Percentiles rank a stretch among this genome's conserved stretches.
Evolutionary conservation across 2,888 invertebrate genomes (phyloP).

Genomic region (Chrysomela aeneicollis): DNA sequence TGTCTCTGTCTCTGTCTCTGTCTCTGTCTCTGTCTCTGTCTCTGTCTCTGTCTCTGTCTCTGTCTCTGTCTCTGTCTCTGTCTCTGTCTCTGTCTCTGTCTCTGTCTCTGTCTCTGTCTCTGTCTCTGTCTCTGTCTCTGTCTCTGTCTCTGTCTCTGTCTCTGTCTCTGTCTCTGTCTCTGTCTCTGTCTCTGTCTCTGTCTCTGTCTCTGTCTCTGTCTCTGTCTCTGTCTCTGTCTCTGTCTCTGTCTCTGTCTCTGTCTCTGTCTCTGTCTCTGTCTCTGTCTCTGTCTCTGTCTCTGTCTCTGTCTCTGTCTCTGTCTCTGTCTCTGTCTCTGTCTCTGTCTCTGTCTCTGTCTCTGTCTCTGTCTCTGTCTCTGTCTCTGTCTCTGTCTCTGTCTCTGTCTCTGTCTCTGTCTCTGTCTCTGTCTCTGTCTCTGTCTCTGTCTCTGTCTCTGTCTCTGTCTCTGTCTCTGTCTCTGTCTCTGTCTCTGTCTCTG

Average conservation of each 20-base stretch:
- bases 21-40: constrained; percentile 23
- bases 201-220: constrained; percentile 24
- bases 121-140: constrained; percentile 24
- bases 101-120: constrained; percentile 22
- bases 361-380: constrained; percentile 18
- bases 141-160: constrained; percentile 24
- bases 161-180: constrained; percentile 25
- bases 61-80: constrained; percentile 22
- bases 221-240: constrained; percentile 23
- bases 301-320: constrained; percentile 24
- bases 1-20: constrained; percentile 23
- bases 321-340: constrained; percentile 22
- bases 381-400: constrained; percentile 20
- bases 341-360: constrained; percentile 23
- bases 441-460: constrained; percentile 18
- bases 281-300: constrained; percentile 22
- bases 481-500: constrained; percentile 18
- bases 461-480: constrained; percentile 17
- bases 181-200: constrained; percentile 23
- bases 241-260: constrained; percentile 21
- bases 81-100: constrained; percentile 22
- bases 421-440: constrained; percentile 15
- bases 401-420: constrained; percentile 18
- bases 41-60: constrained; percentile 22
- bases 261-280: constrained; percentile 25